Evolutionary conservation across 1,140 invertebrate genomes (phyloP).

Genomic region (Lamellibrachia luymesi): DNA sequence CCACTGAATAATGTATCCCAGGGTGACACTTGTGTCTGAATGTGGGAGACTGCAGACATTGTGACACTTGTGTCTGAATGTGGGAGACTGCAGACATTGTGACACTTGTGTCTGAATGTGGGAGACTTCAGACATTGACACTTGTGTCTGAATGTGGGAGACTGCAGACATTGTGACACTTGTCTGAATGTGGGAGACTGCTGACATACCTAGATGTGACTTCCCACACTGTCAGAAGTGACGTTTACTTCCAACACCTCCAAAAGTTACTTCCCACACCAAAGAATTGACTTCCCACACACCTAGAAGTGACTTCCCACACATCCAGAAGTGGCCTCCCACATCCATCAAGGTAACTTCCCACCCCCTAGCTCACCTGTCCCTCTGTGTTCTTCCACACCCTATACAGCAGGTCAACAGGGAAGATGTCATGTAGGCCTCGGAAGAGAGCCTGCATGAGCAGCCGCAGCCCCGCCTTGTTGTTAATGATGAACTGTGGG

Average conservation of each 20-base stretch:
- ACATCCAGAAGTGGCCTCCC: not conserved
- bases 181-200: too few relatives aligned
- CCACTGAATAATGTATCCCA: slow-evolving; percentile 21
- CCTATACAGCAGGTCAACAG: slow-evolving; percentile 83
- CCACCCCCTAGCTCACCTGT: slow-evolving; percentile 55
- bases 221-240: too few relatives aligned
- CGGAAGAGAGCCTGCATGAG: slow-evolving; percentile 77
- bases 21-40: not conserved
- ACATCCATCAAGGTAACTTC: not conserved
- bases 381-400: slow-evolving; percentile 91
- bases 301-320: not conserved
- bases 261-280: not conserved
- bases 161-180: too few relatives aligned
- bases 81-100: too few relatives aligned
- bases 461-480: slow-evolving; percentile 78
- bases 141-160: too few relatives aligned
- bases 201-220: too few relatives aligned
- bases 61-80: not conserved
- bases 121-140: too few relatives aligned
- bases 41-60: not conserved
- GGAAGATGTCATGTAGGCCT: slow-evolving; percentile 71
- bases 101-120: too few relatives aligned
- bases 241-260: not conserved
- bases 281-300: not conserved
- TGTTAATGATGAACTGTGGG: slow-evolving; percentile 82